Base-by-base conservation (phyloP, 2,888 invertebrate genomes). In the Diarsia mendica region DNA sequence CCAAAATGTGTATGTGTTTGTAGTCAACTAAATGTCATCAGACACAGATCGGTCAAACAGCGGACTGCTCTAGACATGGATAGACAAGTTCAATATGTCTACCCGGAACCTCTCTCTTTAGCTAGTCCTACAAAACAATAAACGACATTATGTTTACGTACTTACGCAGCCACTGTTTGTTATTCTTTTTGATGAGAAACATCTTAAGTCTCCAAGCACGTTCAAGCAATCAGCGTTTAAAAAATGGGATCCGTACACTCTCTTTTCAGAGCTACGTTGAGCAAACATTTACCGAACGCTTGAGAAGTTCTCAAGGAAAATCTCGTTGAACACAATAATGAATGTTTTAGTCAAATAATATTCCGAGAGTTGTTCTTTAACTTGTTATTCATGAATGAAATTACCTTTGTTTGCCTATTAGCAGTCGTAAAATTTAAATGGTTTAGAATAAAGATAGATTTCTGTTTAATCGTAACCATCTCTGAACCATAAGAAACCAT, bases 301-400 rank as follows among this genome's bases (percentile, higher is more conserved):
- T 76, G 58, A 77, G 69, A 79, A 83, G 51, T 86, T 81, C 65
- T 79, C 48, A 75, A 75, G 71, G 67, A 74, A 86, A 86, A 83
- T 80, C 75, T 83, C 72, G 77, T 80, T 85, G 65, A 80, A 81
- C 67, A 85, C 79, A 81, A 79, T 86, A 83, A 80, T 77, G 67
- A 86, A 77, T 83, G 77, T 75, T 86, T 78, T 65, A 79, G 67
- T 63, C 73, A 83, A 86, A 82, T 79, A 81, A 74, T 78, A 75
- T 78, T 75, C 73, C 67, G 48, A 63, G 72, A 63, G 69, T 65
- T 80, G 64, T 84, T 74, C 67, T 84, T 80, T 80, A 75, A 72
- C 65, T 83, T 86, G 64, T 73, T 71, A 80, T 77, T 84, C 67
- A 82, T 75, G 76, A 77, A 83, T 70, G 51, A 71, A 67, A 75